Conservation (phyloP, 2,888 invertebrate species). For the Cotesia congregata region DNA sequence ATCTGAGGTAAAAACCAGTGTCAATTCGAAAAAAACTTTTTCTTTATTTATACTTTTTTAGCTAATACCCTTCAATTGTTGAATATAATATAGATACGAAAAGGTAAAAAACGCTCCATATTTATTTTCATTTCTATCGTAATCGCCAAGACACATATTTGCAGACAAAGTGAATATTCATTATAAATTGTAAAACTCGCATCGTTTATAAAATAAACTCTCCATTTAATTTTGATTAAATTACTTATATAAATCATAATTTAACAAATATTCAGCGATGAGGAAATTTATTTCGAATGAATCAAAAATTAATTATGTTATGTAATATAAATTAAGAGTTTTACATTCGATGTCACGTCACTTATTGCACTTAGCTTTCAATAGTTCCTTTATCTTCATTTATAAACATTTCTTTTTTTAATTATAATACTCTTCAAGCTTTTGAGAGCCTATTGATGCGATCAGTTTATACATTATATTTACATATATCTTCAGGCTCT, state of each 20-base stretch:
- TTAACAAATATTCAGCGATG: conserved; percentile 26
- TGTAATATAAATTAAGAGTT: conserved; percentile 48
- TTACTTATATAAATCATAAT: conserved; percentile 29
- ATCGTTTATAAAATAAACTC: conserved; percentile 7
- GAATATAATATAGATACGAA: conserved; percentile 9
- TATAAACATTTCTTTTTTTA: conserved; percentile 58
- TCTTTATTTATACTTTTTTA: conserved; percentile 41
- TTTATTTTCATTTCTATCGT: conserved; percentile 40
- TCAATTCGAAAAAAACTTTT: too few relatives aligned
- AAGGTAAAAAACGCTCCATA: conserved; percentile 21
- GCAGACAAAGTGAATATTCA: conserved; percentile 45
- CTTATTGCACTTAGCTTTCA: conserved; percentile 59
- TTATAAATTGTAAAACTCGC: conserved; percentile 33
- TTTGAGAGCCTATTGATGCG: neutral
- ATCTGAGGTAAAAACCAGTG: too few relatives aligned
- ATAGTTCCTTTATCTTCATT: conserved; percentile 57
- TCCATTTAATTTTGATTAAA: conserved; percentile 36
- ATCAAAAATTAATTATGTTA: conserved; percentile 40
- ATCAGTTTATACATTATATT: conserved; percentile 49
- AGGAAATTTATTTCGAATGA: conserved; percentile 14
- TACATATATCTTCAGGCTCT: conserved; percentile 62
- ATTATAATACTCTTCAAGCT: conserved; percentile 8
- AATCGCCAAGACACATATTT: conserved; percentile 49
- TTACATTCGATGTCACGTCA: conserved; percentile 54
- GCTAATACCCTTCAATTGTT: conserved; percentile 63